Evolutionary conservation across 2,888 invertebrate species (phyloP).

Genomic region (Acanthosepion pharaonis): DNA sequence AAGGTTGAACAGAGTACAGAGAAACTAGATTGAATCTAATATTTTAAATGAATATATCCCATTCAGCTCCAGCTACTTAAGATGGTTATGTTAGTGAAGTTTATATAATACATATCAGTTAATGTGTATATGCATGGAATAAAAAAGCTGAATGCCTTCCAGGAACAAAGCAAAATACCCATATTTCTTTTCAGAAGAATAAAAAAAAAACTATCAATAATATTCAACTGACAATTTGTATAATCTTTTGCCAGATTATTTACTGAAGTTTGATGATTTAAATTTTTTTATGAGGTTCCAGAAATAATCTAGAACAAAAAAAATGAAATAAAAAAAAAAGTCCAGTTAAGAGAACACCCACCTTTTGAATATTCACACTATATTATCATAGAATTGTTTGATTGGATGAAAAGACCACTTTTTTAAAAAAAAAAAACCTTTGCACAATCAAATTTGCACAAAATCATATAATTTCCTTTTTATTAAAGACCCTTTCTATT

Average conservation of each 20-base stretch:
- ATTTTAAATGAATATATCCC: background rate
- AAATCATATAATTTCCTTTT: background rate
- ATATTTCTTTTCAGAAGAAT: background rate
- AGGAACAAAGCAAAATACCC: background rate
- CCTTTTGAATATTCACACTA: background rate
- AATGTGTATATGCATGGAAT: background rate
- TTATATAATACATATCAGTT: background rate
- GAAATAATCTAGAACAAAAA: background rate
- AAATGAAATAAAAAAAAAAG: background rate
- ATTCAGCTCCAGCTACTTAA: background rate
- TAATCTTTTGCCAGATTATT: background rate
- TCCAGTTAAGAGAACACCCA: background rate
- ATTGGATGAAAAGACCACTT: background rate
- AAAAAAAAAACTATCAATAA: background rate
- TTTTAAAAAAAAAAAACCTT: background rate
- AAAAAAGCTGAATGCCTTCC: background rate
- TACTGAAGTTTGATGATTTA: background rate
- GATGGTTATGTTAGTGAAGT: background rate
- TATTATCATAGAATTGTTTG: background rate
- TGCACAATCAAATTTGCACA: background rate
- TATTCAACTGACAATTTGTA: background rate
- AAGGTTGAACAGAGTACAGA: too few relatives aligned
- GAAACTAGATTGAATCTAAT: too few relatives aligned
- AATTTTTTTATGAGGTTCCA: background rate
- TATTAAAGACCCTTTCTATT: background rate